Evolutionary conservation across 2,888 invertebrate species (phyloP).

Genomic region (Clanis bilineata): DNA sequence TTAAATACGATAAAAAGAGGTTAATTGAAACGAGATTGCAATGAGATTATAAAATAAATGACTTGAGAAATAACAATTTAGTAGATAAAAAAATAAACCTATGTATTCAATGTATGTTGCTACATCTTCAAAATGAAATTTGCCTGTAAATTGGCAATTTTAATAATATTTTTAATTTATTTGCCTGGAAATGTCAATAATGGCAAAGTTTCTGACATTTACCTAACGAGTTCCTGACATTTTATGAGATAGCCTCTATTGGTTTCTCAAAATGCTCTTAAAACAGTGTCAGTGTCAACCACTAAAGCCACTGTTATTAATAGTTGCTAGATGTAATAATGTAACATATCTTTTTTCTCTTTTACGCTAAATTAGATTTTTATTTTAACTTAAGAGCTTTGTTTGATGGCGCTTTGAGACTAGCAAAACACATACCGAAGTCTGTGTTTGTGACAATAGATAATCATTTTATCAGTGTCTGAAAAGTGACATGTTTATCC

Average conservation of each 20-base stretch:
- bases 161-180: no score
- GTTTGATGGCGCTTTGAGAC: background rate
- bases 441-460: background rate
- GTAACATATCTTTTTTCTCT: slow-evolving; percentile 14
- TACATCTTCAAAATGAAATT: no score
- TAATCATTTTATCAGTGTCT: no score
- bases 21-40: no score
- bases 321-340: slow-evolving; percentile 10
- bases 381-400: background rate
- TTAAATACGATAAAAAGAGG: no score
- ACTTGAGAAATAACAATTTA: no score
- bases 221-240: background rate
- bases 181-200: no score
- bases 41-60: no score
- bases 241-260: background rate
- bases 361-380: slow-evolving; percentile 6
- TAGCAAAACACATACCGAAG: background rate
- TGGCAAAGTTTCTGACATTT: background rate
- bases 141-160: no score
- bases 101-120: no score
- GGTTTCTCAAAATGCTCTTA: background rate
- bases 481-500: no score
- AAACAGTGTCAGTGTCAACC: background rate
- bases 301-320: background rate
- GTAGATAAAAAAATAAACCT: no score